These are phyloP conservation scores for Acrossocheilus wenchowensis DNA, from an alignment of 2,797 vertebrate genomes.

Conservation along the genomic window DNA sequence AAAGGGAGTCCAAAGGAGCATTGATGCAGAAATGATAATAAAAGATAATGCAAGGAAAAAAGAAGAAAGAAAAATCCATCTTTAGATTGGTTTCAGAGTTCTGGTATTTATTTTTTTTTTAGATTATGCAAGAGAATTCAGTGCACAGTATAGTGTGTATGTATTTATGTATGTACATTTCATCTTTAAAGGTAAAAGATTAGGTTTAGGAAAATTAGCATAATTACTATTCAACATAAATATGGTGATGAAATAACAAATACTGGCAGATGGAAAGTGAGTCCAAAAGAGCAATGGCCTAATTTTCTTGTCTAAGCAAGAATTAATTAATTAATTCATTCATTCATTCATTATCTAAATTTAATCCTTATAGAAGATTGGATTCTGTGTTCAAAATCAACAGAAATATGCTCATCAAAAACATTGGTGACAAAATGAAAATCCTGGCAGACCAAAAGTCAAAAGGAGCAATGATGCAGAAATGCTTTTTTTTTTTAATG, in stretches of 20 bases:
- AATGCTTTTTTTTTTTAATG: background rate
- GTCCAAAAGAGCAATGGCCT: background rate
- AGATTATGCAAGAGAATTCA: background rate
- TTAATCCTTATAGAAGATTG: background rate
- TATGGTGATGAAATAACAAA: background rate
- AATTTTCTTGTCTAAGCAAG: background rate
- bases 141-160: background rate
- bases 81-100: background rate
- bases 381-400: slow-evolving; percentile 6
- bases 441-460: background rate
- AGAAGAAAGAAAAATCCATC: too few species aligned
- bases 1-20: background rate
- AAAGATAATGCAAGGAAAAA: background rate
- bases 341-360: background rate
- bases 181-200: background rate
- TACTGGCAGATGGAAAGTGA: background rate
- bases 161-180: background rate
- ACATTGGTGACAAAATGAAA: background rate
- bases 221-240: background rate
- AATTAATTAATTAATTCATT: background rate
- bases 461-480: background rate
- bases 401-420: slow-evolving; percentile 1
- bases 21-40: background rate
- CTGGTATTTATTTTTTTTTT: background rate
- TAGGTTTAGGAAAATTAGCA: background rate